Evolutionary conservation across 2,113 vertebrate species (phyloP).

Genomic region (Pteruthius melanotis): DNA sequence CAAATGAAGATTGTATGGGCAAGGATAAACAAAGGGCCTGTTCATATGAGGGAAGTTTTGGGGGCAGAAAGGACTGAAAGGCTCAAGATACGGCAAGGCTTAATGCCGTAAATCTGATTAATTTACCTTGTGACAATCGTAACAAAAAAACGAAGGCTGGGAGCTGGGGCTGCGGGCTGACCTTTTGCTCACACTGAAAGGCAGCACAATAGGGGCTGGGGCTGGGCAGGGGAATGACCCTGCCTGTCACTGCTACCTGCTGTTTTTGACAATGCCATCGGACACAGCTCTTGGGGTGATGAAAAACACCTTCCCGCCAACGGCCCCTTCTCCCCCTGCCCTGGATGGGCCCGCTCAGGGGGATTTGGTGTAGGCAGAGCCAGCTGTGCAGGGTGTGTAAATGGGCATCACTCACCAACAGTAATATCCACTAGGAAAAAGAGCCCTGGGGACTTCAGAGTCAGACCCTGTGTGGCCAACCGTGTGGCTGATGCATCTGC

Average conservation of each 20-base stretch:
- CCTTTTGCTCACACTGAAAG: constrained; percentile 82
- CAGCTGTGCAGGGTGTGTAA: not conserved
- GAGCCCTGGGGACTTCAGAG: not conserved
- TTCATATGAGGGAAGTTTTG: constrained; percentile 15
- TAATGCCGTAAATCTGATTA: constrained; percentile 79
- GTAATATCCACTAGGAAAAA: not conserved
- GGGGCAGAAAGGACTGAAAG: constrained; percentile 57
- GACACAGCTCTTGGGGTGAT: constrained; percentile 90
- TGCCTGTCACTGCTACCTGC: constrained; percentile 89
- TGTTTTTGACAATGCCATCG: constrained; percentile 88
- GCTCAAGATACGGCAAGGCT: constrained; percentile 68
- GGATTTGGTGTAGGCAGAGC: not conserved
- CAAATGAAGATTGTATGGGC: constrained; percentile 9
- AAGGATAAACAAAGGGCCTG: constrained; percentile 57
- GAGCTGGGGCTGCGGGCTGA: constrained; percentile 82
- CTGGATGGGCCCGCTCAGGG: not conserved
- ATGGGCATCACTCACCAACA: not conserved
- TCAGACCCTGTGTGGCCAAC: not conserved
- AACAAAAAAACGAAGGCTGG: constrained; percentile 81
- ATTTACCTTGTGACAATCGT: constrained; percentile 78
- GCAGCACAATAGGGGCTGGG: constrained; percentile 76
- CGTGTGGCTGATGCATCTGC: not conserved
- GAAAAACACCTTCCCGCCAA: constrained; percentile 75
- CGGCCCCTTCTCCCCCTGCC: constrained; percentile 4
- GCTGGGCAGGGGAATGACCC: constrained; percentile 72